Evolutionary conservation across 2,797 vertebrate genomes (phyloP).

Genomic region (Cuculus canorus): DNA sequence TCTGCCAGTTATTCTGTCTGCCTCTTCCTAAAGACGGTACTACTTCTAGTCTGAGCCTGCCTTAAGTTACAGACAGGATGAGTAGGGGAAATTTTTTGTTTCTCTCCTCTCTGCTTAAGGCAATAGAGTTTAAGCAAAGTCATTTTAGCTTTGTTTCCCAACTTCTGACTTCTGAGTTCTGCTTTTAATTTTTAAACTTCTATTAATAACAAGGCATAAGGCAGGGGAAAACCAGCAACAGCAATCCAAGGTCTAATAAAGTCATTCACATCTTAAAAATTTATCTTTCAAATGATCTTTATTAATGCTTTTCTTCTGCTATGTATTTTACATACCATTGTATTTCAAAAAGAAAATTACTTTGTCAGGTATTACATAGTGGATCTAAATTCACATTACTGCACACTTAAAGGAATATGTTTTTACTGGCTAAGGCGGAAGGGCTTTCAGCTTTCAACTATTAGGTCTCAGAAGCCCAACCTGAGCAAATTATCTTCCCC

Average conservation of each 20-base stretch:
- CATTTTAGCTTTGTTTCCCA: not conserved
- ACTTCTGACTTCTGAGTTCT: not conserved
- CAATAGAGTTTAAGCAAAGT: not conserved
- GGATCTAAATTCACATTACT: not conserved
- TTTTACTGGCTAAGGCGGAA: not conserved
- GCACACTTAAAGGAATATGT: not conserved
- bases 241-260: not conserved
- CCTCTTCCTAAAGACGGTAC: not conserved
- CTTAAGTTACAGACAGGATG: fast-evolving
- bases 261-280: fast-evolving
- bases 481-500: not conserved
- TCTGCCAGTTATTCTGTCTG: not conserved
- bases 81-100: not conserved
- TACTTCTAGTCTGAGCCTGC: not conserved
- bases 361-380: not conserved
- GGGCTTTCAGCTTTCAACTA: not conserved
- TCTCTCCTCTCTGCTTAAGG: not conserved
- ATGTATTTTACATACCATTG: not conserved
- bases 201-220: not conserved
- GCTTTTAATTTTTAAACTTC: not conserved
- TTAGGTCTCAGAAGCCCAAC: not conserved
- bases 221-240: not conserved
- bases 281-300: not conserved
- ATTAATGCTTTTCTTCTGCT: not conserved
- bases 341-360: not conserved